Evolutionary conservation across 2,113 vertebrate genomes (phyloP).

Genomic region (Rostratula benghalensis): DNA sequence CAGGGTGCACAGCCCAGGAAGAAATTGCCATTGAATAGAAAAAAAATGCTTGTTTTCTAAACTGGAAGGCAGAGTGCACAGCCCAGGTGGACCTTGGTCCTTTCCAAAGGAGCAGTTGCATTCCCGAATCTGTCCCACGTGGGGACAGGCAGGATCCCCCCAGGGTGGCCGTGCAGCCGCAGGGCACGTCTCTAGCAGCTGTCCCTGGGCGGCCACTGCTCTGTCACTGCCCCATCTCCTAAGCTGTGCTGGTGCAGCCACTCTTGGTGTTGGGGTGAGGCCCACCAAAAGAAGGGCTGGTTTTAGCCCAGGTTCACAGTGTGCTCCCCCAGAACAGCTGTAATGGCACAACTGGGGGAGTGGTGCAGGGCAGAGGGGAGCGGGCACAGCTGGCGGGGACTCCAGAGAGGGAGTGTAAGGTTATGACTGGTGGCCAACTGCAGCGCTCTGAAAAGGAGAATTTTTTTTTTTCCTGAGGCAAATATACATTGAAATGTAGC

Average conservation of each 20-base stretch:
- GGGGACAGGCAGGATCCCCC: neutral
- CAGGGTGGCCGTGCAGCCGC: neutral
- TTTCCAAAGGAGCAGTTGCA: fast-evolving
- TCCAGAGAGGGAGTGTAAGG: neutral
- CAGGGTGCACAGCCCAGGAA: fast-evolving
- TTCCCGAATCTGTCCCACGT: fast-evolving
- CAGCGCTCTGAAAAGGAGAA: neutral
- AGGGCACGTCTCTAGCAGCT: neutral
- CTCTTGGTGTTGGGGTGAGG: neutral
- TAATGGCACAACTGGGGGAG: neutral
- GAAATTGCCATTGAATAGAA: neutral
- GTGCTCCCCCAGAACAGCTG: neutral
- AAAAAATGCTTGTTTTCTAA: neutral
- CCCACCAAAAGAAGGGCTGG: neutral
- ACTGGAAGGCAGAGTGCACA: neutral
- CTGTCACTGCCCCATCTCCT: fast-evolving
- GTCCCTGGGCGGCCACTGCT: fast-evolving
- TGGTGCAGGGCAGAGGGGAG: neutral
- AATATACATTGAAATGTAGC: neutral
- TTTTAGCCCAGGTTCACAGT: neutral
- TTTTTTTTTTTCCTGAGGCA: neutral
- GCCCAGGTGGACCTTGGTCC: fast-evolving
- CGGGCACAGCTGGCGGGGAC: fast-evolving
- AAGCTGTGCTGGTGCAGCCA: neutral
- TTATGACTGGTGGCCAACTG: neutral